These are phyloP conservation scores for Lates japonicus DNA, from an alignment of 2,797 vertebrate species.

Conservation along the genomic window DNA sequence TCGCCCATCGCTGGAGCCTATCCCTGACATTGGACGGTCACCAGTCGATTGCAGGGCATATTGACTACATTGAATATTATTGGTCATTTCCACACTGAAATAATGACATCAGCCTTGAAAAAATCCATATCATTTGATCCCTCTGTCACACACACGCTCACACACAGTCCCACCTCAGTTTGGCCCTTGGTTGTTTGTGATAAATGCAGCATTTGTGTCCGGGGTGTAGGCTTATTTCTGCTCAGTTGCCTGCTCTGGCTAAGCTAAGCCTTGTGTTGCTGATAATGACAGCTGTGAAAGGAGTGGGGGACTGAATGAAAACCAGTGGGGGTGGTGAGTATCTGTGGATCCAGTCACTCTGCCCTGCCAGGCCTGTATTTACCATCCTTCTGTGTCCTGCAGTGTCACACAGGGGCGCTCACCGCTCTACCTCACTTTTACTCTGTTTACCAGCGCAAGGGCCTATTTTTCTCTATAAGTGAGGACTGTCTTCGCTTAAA, in stretches of 20 bases:
- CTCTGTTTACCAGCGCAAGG: slow-evolving; percentile 57
- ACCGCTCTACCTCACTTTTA: slow-evolving; percentile 45
- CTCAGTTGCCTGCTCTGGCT: slow-evolving; percentile 80
- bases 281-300: slow-evolving; percentile 80
- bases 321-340: slow-evolving; percentile 68
- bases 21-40: too few relatives aligned
- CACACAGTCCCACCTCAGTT: slow-evolving; percentile 35
- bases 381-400: slow-evolving; percentile 69
- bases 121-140: neutral
- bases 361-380: slow-evolving; percentile 73
- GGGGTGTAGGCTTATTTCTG: slow-evolving; percentile 76
- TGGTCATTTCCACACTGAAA: neutral
- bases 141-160: neutral
- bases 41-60: too few relatives aligned
- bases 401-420: slow-evolving; percentile 66
- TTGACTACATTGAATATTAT: neutral
- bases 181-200: slow-evolving; percentile 65
- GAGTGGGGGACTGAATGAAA: slow-evolving; percentile 78
- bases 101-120: slow-evolving; percentile 1
- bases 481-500: slow-evolving; percentile 21
- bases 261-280: slow-evolving; percentile 79
- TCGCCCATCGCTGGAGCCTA: too few relatives aligned
- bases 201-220: slow-evolving; percentile 75
- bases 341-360: slow-evolving; percentile 62
- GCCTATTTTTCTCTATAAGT: slow-evolving; percentile 49